phyloP scores from a whole-genome alignment of 53 echinoderm and acorn worm genomes.

The Zoroaster sp. region DNA sequence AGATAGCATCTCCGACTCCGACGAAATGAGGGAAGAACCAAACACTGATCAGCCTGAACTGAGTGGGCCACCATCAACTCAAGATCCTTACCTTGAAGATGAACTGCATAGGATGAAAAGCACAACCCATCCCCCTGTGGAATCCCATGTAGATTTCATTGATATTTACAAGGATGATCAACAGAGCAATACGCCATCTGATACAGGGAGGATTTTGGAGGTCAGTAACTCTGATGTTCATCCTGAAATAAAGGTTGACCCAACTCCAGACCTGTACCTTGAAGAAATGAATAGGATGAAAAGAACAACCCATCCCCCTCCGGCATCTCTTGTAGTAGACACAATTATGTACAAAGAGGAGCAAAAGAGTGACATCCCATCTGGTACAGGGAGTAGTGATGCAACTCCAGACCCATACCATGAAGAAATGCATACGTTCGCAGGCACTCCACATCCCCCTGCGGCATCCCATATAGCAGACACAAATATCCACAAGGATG shows the following conservation, averaged over 20 bases:
- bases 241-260: background rate
- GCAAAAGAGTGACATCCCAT: background rate
- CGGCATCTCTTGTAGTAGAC: background rate
- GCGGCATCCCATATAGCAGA: constrained; percentile 13
- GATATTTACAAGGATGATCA: background rate
- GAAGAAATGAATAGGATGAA: background rate
- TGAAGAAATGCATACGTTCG: background rate
- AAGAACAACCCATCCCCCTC: background rate
- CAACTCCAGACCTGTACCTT: background rate
- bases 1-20: background rate
- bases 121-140: background rate
- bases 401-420: background rate
- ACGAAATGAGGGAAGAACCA: background rate
- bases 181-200: background rate
- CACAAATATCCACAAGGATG: background rate
- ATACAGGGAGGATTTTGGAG: background rate
- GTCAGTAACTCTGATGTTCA: background rate
- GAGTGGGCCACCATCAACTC: background rate
- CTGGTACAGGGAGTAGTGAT: background rate
- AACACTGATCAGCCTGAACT: background rate
- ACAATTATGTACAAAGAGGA: background rate
- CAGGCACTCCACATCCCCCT: background rate
- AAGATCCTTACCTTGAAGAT: background rate
- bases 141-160: background rate
- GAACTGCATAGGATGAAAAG: background rate